Percentiles rank a stretch among this genome's conserved stretches.
Evolutionary conservation across 2,797 vertebrate species (phyloP).

Genomic region (Cuniculus paca): DNA sequence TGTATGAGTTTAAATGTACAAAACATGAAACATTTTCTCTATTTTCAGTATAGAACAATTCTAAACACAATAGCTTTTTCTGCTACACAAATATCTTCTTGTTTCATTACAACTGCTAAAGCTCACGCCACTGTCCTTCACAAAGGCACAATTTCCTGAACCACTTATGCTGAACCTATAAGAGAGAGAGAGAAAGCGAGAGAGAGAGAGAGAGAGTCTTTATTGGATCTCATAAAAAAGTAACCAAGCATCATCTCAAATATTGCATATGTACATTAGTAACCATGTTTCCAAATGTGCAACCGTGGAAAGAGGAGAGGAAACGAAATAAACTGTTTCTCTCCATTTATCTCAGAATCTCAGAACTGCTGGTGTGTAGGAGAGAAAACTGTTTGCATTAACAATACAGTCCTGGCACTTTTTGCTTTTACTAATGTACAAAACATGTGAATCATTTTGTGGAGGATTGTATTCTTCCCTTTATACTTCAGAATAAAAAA

Average conservation of each 20-base stretch:
- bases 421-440: background rate
- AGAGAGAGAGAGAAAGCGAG: conserved; percentile 21
- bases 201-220: background rate
- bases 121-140: background rate
- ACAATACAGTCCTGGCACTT: background rate
- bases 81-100: conserved; percentile 50
- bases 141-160: conserved; percentile 14
- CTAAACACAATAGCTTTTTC: background rate
- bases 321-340: background rate
- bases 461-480: background rate
- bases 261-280: background rate
- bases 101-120: background rate
- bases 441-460: background rate
- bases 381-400: background rate
- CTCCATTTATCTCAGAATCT: background rate
- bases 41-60: background rate
- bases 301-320: background rate
- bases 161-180: conserved; percentile 36
- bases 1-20: background rate
- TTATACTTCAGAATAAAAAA: background rate
- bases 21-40: background rate
- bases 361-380: background rate
- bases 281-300: background rate
- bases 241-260: background rate
- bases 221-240: background rate